phyloP scores from a whole-genome alignment of 2,113 vertebrate genomes.

The Physeter macrocephalus region DNA sequence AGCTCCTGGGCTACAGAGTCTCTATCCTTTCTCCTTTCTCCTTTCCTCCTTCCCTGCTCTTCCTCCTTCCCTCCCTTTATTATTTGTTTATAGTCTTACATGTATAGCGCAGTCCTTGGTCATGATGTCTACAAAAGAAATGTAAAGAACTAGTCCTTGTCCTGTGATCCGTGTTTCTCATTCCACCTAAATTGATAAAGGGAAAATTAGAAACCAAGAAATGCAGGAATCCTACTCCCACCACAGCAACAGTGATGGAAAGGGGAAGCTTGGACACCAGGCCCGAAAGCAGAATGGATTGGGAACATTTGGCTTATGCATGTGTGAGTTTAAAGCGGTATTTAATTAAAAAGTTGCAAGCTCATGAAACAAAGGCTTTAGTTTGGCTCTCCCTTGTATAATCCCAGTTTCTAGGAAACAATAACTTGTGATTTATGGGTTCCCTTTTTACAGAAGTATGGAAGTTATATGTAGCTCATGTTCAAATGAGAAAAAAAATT shows the following conservation, averaged over 20 bases:
- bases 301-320: slow-evolving; percentile 46
- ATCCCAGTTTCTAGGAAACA: slow-evolving; percentile 65
- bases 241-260: neutral
- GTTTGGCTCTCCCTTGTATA: slow-evolving; percentile 48
- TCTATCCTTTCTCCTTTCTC: neutral
- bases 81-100: neutral
- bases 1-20: neutral
- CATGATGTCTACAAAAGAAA: neutral
- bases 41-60: accelerated
- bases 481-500: slow-evolving; percentile 43
- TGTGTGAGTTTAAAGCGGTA: slow-evolving; percentile 59
- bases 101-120: neutral
- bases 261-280: neutral
- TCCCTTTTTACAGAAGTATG: slow-evolving; percentile 58
- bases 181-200: neutral
- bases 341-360: slow-evolving; percentile 64
- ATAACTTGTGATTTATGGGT: slow-evolving; percentile 69
- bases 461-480: slow-evolving; percentile 59
- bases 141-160: neutral
- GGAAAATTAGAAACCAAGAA: neutral
- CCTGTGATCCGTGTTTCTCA: neutral
- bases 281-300: neutral
- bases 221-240: neutral
- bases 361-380: slow-evolving; percentile 54
- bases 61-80: accelerated